phyloP scores from a whole-genome alignment of 2,888 invertebrate genomes.

The Crossocerus cetratus region DNA sequence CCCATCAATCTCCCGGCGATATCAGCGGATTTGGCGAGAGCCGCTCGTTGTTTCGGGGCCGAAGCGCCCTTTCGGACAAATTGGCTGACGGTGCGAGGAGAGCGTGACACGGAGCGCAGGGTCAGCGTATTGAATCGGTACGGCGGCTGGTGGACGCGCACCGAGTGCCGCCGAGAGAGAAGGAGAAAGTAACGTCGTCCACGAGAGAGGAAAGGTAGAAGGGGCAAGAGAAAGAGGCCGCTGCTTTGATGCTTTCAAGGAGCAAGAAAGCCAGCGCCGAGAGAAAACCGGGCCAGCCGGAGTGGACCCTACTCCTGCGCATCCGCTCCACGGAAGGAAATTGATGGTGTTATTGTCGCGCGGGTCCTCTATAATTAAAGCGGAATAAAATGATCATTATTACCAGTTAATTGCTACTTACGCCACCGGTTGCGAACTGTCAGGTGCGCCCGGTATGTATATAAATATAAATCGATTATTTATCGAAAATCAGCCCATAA shows the following conservation, averaged over 20 bases:
- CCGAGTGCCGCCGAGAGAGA: constrained; percentile 5
- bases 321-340: constrained; percentile 24
- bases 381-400: too few species aligned
- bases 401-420: too few species aligned
- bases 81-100: constrained; percentile 36
- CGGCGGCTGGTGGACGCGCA: constrained; percentile 46
- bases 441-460: too few species aligned
- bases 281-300: background rate
- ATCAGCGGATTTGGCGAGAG: too few species aligned
- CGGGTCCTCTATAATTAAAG: background rate
- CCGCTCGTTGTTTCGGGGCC: constrained; percentile 12
- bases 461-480: too few species aligned
- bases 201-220: background rate
- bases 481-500: too few species aligned
- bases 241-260: constrained; percentile 13
- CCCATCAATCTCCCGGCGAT: too few species aligned
- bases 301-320: constrained; percentile 33
- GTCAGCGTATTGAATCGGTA: constrained; percentile 48
- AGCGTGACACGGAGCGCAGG: constrained; percentile 48
- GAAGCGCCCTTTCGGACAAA: constrained; percentile 42
- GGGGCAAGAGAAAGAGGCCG: constrained; percentile 11
- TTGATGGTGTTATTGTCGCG: constrained; percentile 26
- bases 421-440: too few species aligned
- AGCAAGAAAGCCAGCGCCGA: background rate
- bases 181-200: background rate